These are phyloP conservation scores for Pipa parva DNA, from an alignment of 2,113 vertebrate species.

Conservation along the genomic window DNA sequence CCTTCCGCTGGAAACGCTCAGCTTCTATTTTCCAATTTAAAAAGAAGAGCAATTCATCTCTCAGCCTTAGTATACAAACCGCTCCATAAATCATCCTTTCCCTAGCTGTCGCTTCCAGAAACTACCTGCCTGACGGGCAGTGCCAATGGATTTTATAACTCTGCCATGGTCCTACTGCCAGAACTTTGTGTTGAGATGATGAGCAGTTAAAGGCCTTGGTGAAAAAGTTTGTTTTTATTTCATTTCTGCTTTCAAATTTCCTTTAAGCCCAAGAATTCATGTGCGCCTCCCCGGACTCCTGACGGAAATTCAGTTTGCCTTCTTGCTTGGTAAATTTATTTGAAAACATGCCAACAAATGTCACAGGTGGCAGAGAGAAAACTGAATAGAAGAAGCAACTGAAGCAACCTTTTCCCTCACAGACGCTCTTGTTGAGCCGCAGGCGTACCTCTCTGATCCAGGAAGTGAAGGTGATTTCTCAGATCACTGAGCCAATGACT, in stretches of 20 bases:
- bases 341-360: neutral
- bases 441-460: neutral
- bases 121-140: neutral
- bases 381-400: neutral
- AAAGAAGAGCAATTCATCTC: slow-evolving; percentile 9
- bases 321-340: neutral
- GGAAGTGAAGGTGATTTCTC: neutral
- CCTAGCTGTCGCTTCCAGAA: slow-evolving; percentile 1
- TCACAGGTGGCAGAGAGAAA: neutral
- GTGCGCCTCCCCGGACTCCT: too few relatives aligned
- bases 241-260: too few relatives aligned
- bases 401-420: neutral
- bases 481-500: too few relatives aligned
- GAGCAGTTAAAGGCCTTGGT: too few relatives aligned
- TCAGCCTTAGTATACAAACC: slow-evolving; percentile 12
- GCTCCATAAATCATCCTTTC: slow-evolving; percentile 23
- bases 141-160: neutral
- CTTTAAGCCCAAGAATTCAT: too few relatives aligned
- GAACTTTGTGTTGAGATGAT: neutral
- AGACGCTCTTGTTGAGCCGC: neutral
- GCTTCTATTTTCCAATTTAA: neutral
- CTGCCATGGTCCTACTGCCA: neutral
- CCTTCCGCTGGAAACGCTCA: neutral
- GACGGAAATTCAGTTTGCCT: too few relatives aligned
- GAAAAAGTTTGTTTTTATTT: too few relatives aligned